Evolutionary conservation across 2,888 invertebrate genomes (phyloP).

Genomic region (Drosophila falleni): DNA sequence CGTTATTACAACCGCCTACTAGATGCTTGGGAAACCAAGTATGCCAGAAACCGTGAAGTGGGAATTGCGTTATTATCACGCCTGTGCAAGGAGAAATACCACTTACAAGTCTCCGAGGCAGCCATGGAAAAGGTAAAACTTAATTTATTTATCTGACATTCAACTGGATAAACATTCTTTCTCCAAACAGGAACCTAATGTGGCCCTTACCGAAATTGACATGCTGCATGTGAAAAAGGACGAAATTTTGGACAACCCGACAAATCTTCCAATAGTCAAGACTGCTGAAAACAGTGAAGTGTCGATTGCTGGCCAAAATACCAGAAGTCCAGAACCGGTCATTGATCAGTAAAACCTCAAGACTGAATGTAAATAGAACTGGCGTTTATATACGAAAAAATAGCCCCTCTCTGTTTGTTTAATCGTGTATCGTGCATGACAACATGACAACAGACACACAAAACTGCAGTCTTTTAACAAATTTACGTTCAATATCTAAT

Average conservation of each 20-base stretch:
- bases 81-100: constrained; percentile 90
- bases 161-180: neutral
- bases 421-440: constrained; percentile 41
- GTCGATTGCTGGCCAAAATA: constrained; percentile 14
- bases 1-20: constrained; percentile 96
- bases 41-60: constrained; percentile 87
- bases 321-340: constrained; percentile 28
- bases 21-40: constrained; percentile 96
- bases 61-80: constrained; percentile 88
- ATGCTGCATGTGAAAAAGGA: constrained; percentile 82
- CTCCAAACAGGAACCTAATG: constrained; percentile 78
- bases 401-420: constrained; percentile 39
- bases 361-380: constrained; percentile 47
- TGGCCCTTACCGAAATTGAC: constrained; percentile 83
- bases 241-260: constrained; percentile 65
- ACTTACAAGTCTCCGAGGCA: constrained; percentile 89
- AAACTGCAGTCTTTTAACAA: constrained; percentile 37
- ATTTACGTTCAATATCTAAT: constrained; percentile 33
- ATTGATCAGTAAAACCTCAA: constrained; percentile 28
- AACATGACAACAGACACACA: constrained; percentile 18
- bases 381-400: constrained; percentile 28
- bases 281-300: constrained; percentile 33
- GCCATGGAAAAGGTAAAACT: constrained; percentile 81
- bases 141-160: neutral
- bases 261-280: constrained; percentile 47